A percentile compares a stretch with the other conserved stretches of the same genome.
Conservation (phyloP, 2,888 invertebrate species). For the Ochropleura leucogaster region DNA sequence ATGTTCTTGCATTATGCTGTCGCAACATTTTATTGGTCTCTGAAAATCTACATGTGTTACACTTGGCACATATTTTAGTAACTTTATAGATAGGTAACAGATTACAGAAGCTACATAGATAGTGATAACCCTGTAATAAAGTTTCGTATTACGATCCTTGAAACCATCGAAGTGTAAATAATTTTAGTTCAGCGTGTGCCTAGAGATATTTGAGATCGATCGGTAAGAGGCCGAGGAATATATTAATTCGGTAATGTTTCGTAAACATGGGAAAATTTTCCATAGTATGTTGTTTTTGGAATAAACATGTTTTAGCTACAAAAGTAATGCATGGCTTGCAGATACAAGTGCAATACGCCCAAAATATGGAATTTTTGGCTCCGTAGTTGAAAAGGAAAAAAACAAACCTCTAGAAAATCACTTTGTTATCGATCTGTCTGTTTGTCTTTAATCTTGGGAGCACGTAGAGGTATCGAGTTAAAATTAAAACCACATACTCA, state of each 20-base stretch:
- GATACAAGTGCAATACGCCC: too few species aligned
- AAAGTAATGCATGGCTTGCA: too few species aligned
- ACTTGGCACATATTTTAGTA: neutral
- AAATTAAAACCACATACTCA: too few species aligned
- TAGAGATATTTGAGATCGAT: slow-evolving; percentile 60
- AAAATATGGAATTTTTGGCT: too few species aligned
- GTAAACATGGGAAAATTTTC: slow-evolving; percentile 39
- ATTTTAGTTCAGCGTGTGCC: slow-evolving; percentile 52
- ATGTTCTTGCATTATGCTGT: too few species aligned
- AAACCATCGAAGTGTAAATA: slow-evolving; percentile 63
- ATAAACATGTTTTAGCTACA: slow-evolving; percentile 7
- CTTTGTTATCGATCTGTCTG: too few species aligned
- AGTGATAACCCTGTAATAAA: slow-evolving; percentile 57
- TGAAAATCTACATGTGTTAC: neutral
- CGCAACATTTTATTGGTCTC: neutral
- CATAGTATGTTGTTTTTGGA: slow-evolving; percentile 10
- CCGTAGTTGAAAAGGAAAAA: too few species aligned
- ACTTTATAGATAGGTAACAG: slow-evolving; percentile 5
- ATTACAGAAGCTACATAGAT: slow-evolving; percentile 38
- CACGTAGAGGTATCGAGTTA: too few species aligned
- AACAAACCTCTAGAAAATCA: too few species aligned
- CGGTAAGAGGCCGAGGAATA: slow-evolving; percentile 33
- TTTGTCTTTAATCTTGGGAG: too few species aligned
- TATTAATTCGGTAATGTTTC: slow-evolving; percentile 50
- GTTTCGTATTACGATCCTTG: slow-evolving; percentile 65